Conservation (phyloP, 2,113 vertebrate species). For the Elephas maximus region DNA sequence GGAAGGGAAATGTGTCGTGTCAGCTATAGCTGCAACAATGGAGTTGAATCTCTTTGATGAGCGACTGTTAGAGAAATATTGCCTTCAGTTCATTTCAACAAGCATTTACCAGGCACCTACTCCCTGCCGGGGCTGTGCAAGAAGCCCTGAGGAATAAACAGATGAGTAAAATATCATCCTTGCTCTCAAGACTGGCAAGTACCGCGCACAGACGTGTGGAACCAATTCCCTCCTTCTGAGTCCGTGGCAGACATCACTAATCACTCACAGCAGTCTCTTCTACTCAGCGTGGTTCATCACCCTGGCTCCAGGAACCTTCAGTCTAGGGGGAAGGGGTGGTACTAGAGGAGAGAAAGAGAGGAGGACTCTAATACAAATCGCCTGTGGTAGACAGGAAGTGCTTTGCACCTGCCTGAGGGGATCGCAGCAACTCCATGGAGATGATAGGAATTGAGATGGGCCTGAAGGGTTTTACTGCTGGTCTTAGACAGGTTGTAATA, state of each 20-base stretch:
- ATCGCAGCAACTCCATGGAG: no score
- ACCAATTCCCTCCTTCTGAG: no score
- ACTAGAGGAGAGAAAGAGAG: no score
- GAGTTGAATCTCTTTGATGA: not conserved
- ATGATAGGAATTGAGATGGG: not conserved
- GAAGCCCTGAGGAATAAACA: not conserved
- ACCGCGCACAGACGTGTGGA: accelerated
- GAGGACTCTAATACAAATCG: not conserved
- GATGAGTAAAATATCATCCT: not conserved
- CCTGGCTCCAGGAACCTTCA: not conserved
- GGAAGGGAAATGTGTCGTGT: not conserved
- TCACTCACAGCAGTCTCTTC: not conserved
- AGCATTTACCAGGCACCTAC: no score
- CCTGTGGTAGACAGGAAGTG: not conserved
- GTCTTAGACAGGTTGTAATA: not conserved
- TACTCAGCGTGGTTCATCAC: not conserved
- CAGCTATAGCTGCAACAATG: accelerated
- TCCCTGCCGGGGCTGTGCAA: no score
- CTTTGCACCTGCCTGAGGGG: not conserved
- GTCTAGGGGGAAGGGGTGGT: no score
- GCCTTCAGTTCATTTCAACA: not conserved
- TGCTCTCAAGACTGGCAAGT: not conserved
- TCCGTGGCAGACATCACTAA: not conserved
- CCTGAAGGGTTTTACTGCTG: not conserved
- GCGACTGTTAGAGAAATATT: not conserved